A percentile compares a stretch with the other conserved stretches of the same genome.
phyloP scores from a whole-genome alignment of 2,888 invertebrate species.

The Acrobasis consociella region DNA sequence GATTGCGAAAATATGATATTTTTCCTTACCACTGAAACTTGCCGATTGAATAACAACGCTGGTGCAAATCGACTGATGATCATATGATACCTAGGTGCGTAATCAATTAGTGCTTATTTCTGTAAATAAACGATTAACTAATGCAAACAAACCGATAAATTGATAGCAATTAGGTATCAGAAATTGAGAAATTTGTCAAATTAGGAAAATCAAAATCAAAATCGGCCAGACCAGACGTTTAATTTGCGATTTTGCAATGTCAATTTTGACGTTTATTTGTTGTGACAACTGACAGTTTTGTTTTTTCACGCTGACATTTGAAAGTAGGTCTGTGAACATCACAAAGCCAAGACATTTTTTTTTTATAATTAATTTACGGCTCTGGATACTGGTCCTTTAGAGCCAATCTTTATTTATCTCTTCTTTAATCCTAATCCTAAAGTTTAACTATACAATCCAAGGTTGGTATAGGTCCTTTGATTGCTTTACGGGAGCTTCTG shows the following conservation, averaged over 20 bases:
- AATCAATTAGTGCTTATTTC: background rate
- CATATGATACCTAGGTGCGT: background rate
- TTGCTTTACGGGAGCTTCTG: too few species aligned
- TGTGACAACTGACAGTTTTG: too few species aligned
- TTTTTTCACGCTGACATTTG: too few species aligned
- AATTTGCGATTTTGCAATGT: background rate
- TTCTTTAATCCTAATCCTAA: too few species aligned
- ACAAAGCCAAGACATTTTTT: too few species aligned
- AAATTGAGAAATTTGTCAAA: background rate
- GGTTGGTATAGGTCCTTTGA: too few species aligned
- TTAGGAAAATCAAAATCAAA: background rate
- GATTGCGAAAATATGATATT: background rate
- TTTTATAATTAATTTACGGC: too few species aligned
- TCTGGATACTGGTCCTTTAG: too few species aligned
- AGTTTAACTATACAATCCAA: too few species aligned
- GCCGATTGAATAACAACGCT: slow-evolving; percentile 2
- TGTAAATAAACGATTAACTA: background rate
- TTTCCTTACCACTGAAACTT: slow-evolving; percentile 10
- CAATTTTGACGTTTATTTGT: background rate
- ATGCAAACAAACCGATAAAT: background rate
- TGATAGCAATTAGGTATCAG: background rate
- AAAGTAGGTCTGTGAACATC: too few species aligned
- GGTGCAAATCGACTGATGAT: background rate
- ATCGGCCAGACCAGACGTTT: background rate
- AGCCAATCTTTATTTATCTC: too few species aligned